A percentile compares a stretch with the other conserved stretches of the same genome.
phyloP scores from a whole-genome alignment of 2,888 invertebrate genomes.

The Taphrorychus bicolor region DNA sequence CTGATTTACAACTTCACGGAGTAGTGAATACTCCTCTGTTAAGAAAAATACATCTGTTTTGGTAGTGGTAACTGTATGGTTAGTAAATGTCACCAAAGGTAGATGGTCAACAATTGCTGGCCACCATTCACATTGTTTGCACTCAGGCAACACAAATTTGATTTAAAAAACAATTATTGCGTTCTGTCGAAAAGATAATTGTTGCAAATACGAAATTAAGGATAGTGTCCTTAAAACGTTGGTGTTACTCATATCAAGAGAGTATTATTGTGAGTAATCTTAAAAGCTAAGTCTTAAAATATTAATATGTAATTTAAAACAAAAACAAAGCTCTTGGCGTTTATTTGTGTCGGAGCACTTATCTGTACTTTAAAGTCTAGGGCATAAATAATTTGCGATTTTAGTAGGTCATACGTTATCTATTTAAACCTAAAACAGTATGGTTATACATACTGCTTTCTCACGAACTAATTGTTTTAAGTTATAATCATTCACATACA shows the following conservation, averaged over 20 bases:
- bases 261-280: slow-evolving; percentile 28
- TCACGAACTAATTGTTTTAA: slow-evolving; percentile 45
- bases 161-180: background rate
- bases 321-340: no score
- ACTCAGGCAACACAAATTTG: slow-evolving; percentile 63
- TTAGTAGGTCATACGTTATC: background rate
- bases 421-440: slow-evolving; percentile 45
- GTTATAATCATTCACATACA: slow-evolving; percentile 47
- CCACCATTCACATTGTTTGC: slow-evolving; percentile 91
- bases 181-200: background rate
- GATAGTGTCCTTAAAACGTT: background rate
- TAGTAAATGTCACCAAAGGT: slow-evolving; percentile 24
- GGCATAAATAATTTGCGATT: slow-evolving; percentile 4
- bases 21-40: background rate
- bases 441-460: slow-evolving; percentile 57
- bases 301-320: slow-evolving; percentile 13
- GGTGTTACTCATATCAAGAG: slow-evolving; percentile 27
- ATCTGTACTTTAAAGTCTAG: slow-evolving; percentile 1
- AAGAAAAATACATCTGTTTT: background rate
- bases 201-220: background rate
- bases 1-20: background rate
- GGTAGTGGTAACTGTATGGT: slow-evolving; percentile 42
- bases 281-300: slow-evolving; percentile 4
- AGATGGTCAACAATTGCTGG: slow-evolving; percentile 63
- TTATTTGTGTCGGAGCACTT: no score